Evolutionary conservation across 1,140 invertebrate species (phyloP), one percentile per base, ranked within the genome.

Genomic region (Chrysoperla carnea): DNA sequence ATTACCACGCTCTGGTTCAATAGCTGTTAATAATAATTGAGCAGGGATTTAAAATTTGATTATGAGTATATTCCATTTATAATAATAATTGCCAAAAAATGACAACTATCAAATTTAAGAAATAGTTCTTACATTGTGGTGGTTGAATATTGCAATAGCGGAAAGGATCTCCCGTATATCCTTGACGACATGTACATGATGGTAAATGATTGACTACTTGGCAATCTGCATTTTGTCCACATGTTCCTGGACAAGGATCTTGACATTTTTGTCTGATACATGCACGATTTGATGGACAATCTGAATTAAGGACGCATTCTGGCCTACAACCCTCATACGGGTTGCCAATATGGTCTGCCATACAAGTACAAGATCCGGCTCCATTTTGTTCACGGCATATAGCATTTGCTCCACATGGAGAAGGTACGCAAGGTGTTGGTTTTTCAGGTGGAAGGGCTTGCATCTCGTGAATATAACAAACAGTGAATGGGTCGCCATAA

Each of bases 241-340:
- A 82, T 27, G 75, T 73, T 39, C 76, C 76, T 12, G 68, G 69
- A 54, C 76, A 79, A 40, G 77, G 76, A 59, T 79, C 71, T 52
- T 66, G 61, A 53, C 76, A 79, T 61, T 72, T 75, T 37, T 71
- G 72, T 54, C 65, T 63, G 41, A 73, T 65, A 49, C 74, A 78
- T 27, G 74, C 67, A 56, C 62, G 63, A 53, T 73, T 69, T 15
- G 70, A 69, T 12, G 67, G 58, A 58, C 76, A 80, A 50, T 80
- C 76, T 2, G 71, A 70, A 50, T 76, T 76, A 17, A 75, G 58
- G 4, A 67, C 62, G 56, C 75, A 78, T 62, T 78, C 75, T 5
- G 76, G 76, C 41, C 69, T 63, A 53, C 86, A 91, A 11, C 68
- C 72, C 39, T 71, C 64, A 46, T 84, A 84, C 2, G 85, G 76